A percentile compares a stretch with the other conserved stretches of the same genome.
Conservation (phyloP, 2,113 vertebrate genomes). For the Melospiza melodia region DNA sequence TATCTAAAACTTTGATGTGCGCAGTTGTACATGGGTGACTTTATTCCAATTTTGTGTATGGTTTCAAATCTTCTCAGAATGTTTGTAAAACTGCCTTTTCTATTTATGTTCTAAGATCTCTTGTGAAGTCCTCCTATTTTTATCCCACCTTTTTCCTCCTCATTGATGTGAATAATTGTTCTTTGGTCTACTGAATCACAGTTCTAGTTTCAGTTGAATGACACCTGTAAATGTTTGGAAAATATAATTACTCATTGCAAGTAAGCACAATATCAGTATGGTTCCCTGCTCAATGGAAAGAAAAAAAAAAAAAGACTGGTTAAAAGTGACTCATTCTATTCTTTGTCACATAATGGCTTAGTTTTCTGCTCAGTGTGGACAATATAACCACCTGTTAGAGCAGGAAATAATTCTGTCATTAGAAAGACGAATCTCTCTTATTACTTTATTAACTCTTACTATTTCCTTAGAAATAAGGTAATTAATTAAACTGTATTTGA, state of each 20-base stretch:
- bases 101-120: neutral
- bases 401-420: neutral
- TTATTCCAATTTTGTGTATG: neutral
- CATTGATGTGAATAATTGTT: neutral
- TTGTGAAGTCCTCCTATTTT: neutral
- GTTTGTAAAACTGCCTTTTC: neutral
- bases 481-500: neutral
- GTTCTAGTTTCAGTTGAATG: neutral
- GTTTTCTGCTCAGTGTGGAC: neutral
- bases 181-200: neutral
- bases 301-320: neutral
- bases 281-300: neutral
- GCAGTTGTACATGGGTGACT: neutral
- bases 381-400: neutral
- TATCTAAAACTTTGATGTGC: neutral
- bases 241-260: neutral
- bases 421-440: neutral
- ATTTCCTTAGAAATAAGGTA: neutral
- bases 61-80: neutral
- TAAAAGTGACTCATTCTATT: neutral
- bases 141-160: neutral
- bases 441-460: neutral
- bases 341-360: neutral
- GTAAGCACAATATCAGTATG: neutral
- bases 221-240: neutral